Evolutionary conservation across 2,888 invertebrate genomes (phyloP).

Genomic region (Bombylius discolor): DNA sequence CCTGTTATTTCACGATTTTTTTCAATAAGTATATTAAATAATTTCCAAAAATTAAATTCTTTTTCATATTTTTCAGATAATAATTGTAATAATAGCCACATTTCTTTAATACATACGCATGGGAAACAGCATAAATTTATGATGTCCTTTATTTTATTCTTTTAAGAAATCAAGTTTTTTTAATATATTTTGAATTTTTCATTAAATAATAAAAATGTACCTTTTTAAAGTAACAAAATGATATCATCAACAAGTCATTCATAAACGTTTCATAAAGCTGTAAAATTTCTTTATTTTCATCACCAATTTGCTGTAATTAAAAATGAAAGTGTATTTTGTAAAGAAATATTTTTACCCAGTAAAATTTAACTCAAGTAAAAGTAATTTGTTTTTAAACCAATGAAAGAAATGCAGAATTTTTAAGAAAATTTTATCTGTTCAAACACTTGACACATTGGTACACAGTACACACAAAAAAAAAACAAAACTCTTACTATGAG

Average conservation of each 20-base stretch:
- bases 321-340: neutral
- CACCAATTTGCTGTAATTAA: neutral
- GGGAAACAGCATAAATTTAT: conserved; percentile 39
- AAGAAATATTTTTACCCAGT: too few relatives aligned
- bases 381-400: too few relatives aligned
- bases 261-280: conserved; percentile 22
- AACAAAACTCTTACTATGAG: too few relatives aligned
- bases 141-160: conserved; percentile 36
- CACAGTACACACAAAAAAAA: too few relatives aligned
- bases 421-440: too few relatives aligned
- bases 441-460: too few relatives aligned
- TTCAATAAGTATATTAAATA: conserved; percentile 31
- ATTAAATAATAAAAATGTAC: conserved; percentile 2
- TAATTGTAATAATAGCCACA: conserved; percentile 43
- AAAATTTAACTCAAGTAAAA: too few relatives aligned
- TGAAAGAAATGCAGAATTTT: too few relatives aligned
- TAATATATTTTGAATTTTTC: neutral
- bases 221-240: conserved; percentile 22
- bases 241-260: conserved; percentile 23
- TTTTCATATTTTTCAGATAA: conserved; percentile 31
- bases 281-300: neutral
- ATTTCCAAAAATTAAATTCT: conserved; percentile 35
- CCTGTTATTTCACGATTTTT: conserved; percentile 22
- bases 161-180: conserved; percentile 4
- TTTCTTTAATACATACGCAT: conserved; percentile 45